Conservation (phyloP, 1,140 invertebrate species). For the Zaprionus kolodkinae region DNA sequence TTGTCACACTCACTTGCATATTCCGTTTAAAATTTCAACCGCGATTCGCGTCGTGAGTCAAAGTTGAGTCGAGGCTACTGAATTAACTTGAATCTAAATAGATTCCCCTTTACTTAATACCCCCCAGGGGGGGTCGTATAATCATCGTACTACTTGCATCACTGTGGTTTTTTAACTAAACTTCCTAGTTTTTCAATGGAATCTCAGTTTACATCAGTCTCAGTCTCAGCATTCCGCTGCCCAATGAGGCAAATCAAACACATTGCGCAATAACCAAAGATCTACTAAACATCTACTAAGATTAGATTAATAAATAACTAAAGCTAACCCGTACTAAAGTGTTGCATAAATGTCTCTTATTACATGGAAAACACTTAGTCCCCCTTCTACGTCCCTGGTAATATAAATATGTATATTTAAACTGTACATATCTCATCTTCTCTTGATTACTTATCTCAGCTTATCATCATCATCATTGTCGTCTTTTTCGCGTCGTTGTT, state of each 20-base stretch:
- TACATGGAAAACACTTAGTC: not conserved
- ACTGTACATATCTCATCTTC: slow-evolving; percentile 6
- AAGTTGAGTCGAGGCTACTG: slow-evolving; percentile 30
- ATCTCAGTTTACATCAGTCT: not conserved
- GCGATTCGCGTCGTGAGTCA: slow-evolving; percentile 55
- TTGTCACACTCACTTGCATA: slow-evolving; percentile 61
- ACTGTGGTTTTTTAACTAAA: not conserved
- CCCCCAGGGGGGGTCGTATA: not conserved
- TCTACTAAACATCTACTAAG: not conserved
- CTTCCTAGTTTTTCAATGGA: not conserved
- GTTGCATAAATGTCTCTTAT: not conserved
- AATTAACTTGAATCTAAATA: not conserved
- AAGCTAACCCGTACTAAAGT: not conserved
- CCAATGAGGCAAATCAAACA: not conserved
- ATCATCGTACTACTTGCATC: not conserved
- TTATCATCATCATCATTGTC: slow-evolving; percentile 12
- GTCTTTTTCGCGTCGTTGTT: not conserved
- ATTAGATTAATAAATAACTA: not conserved
- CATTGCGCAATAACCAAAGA: not conserved
- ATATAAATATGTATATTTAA: not conserved
- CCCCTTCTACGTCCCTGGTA: not conserved
- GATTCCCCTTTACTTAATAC: not conserved
- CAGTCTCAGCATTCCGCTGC: not conserved
- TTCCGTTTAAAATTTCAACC: slow-evolving; percentile 36
- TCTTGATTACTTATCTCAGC: slow-evolving; percentile 43